phyloP scores from a whole-genome alignment of 2,888 invertebrate species.

The Abscondita cerata region DNA sequence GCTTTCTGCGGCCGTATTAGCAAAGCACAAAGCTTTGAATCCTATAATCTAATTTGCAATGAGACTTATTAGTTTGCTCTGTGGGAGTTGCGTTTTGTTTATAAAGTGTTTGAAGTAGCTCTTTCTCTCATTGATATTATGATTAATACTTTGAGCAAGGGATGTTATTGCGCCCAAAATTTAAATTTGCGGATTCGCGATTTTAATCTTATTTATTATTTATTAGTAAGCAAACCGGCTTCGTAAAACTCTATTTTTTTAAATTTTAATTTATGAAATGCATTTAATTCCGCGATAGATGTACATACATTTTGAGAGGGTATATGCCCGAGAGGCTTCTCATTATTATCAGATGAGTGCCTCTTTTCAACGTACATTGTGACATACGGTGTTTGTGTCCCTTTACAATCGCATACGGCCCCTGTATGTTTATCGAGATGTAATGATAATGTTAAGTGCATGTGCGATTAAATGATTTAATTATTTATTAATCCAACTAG shows the following conservation, averaged over 20 bases:
- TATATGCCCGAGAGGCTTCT: constrained; percentile 39
- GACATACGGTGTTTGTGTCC: constrained; percentile 44
- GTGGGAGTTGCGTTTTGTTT: constrained; percentile 49
- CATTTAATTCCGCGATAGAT: too few relatives aligned
- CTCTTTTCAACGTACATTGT: constrained; percentile 40
- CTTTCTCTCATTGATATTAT: constrained; percentile 51
- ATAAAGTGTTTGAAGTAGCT: constrained; percentile 48
- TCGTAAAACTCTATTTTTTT: neutral
- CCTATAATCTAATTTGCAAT: constrained; percentile 59
- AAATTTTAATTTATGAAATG: neutral
- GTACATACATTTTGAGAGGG: constrained; percentile 12
- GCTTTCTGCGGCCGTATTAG: constrained; percentile 58
- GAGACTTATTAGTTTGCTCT: constrained; percentile 60
- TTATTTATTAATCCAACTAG: constrained; percentile 32
- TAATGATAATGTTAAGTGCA: constrained; percentile 39
- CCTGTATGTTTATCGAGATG: constrained; percentile 37
- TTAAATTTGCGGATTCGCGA: constrained; percentile 18
- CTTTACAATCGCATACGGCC: constrained; percentile 26
- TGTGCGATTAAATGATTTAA: constrained; percentile 36
- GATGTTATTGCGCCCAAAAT: constrained; percentile 21
- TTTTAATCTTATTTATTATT: constrained; percentile 14
- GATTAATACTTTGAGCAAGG: constrained; percentile 44
- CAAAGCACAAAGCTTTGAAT: constrained; percentile 58
- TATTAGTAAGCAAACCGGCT: neutral
- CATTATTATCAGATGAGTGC: constrained; percentile 44